These are phyloP conservation scores for Macrochelys suwanniensis DNA, from an alignment of 2,797 vertebrate species.

Conservation along the genomic window DNA sequence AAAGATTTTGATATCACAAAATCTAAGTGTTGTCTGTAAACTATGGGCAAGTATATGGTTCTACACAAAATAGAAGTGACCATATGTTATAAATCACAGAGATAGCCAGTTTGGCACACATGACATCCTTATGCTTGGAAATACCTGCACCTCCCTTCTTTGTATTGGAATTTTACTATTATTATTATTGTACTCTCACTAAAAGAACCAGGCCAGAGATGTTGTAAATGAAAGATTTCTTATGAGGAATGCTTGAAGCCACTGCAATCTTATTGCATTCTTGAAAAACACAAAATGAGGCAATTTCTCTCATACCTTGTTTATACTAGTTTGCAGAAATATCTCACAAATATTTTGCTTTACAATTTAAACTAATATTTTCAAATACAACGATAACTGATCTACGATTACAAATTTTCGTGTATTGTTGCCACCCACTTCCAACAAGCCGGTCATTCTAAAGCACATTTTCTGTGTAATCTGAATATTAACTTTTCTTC, in stretches of 20 bases:
- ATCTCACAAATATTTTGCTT: not conserved
- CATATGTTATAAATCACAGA: not conserved
- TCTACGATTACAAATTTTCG: not conserved
- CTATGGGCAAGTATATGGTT: not conserved
- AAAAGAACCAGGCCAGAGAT: not conserved
- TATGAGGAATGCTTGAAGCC: not conserved
- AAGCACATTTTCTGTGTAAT: not conserved
- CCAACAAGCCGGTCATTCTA: not conserved
- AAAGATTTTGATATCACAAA: not conserved
- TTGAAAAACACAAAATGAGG: conserved; percentile 33
- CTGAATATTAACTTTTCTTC: not conserved
- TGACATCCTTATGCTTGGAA: not conserved
- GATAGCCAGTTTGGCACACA: not conserved
- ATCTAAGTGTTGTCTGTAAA: not conserved
- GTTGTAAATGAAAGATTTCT: not conserved
- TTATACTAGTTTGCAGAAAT: not conserved
- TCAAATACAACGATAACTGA: not conserved
- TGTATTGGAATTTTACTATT: not conserved
- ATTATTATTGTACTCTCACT: not conserved
- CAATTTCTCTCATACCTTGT: not conserved
- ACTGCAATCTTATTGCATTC: not conserved
- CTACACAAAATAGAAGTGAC: not conserved
- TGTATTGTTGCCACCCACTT: not conserved
- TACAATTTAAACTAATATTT: not conserved
- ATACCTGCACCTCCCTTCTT: not conserved